Evolutionary conservation across 2,113 vertebrate genomes (phyloP), one percentile per base, ranked within the genome.

Genomic region (Oncorhynchus masou): DNA sequence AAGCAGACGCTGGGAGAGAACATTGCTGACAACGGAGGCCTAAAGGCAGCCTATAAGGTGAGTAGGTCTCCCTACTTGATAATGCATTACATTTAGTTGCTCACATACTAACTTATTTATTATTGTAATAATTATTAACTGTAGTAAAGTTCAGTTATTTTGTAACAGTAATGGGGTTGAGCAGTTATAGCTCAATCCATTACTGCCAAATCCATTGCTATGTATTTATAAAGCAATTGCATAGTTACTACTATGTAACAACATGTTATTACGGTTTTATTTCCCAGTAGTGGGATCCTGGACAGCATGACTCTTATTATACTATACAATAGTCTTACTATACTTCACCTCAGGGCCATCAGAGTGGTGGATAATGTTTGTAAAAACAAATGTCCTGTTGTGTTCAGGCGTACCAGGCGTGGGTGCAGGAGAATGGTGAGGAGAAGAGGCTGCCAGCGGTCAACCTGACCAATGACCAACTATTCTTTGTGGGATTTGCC

Each of bases 401-500:
- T 39, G 19, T 71, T 22, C 87, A 99, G 98, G 97, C 98, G 0
- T 99, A 99, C 80, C 94, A 88, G 67, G 92, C 94, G 0, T 99
- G 96, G 96, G 88, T 98, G 72, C 85, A 90, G 82, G 95, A 81
- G 80, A 94, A 96, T 0, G 96, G 97, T 1, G 94, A 96, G 13
- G 98, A 99, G 85, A 96, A 95, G 81, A 91, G 31, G 70, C 93
- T 99, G 65, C 98, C 98, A 1, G 97, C 96, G 0, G 93, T 99
- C 79, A 96, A 93, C 69, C 94, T 99, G 82, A 98, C 96, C 77
- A 99, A 96, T 74, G 94, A 99, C 79, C 98, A 99, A 90, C 96
- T 99, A 69, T 99, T 99, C 94, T 99, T 99, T 1, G 95, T 99
- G 76, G 97, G 97, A 73, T 99, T 99, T 29, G 97, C 98, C 0